phyloP scores from a whole-genome alignment of 2,797 vertebrate species.

The Erithacus rubecula region DNA sequence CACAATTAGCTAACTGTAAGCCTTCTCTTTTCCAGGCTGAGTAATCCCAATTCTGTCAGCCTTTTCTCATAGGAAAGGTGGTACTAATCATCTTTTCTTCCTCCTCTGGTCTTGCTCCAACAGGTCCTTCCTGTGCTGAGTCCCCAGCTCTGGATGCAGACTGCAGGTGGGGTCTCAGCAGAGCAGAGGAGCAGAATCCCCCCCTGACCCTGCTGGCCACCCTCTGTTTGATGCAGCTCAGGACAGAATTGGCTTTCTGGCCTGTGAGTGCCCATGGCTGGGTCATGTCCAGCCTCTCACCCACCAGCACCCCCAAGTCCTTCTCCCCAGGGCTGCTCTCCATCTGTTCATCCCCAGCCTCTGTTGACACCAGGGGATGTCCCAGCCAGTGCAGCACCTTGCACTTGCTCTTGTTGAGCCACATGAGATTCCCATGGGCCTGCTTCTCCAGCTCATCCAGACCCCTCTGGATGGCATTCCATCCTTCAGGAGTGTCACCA shows the following conservation, averaged over 20 bases:
- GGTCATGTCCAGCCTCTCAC: neutral
- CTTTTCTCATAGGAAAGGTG: neutral
- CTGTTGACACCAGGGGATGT: accelerated
- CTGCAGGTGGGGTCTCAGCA: neutral
- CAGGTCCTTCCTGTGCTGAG: too few relatives aligned
- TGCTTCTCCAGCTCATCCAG: neutral
- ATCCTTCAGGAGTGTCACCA: too few relatives aligned
- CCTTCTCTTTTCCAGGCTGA: neutral
- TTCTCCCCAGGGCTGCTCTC: too few relatives aligned
- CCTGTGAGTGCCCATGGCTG: neutral
- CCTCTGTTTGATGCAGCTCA: accelerated
- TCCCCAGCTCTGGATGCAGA: neutral
- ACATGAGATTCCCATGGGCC: neutral
- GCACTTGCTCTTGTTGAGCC: neutral
- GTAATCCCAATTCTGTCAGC: neutral
- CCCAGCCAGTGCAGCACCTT: neutral
- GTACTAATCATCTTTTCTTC: neutral
- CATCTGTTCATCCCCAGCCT: neutral
- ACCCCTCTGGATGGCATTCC: neutral
- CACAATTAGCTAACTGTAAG: neutral
- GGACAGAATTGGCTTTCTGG: accelerated
- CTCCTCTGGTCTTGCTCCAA: neutral
- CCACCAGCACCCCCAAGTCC: neutral
- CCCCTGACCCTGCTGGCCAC: neutral
- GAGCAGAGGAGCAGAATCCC: neutral